These are phyloP conservation scores for Semibalanus balanoides DNA, from an alignment of 1,140 invertebrate species.

Conservation along the genomic window DNA sequence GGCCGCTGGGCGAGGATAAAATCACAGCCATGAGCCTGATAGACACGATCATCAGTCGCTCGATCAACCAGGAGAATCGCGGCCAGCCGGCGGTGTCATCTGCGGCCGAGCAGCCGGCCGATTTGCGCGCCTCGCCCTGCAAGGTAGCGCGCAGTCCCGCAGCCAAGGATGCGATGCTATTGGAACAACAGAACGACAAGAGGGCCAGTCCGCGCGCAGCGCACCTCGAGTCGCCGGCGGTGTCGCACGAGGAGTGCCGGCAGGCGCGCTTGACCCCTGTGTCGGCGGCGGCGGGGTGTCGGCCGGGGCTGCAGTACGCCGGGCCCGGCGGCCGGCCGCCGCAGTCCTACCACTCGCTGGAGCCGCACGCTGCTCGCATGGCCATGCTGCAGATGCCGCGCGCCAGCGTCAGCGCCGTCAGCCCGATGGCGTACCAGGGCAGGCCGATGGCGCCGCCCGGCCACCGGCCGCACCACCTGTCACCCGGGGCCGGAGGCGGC, in stretches of 20 bases:
- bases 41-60: neutral
- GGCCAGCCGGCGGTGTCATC: neutral
- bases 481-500: neutral
- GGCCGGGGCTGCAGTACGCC: neutral
- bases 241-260: neutral
- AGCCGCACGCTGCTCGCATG: neutral
- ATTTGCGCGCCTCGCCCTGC: neutral
- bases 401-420: neutral
- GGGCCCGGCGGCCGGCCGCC: no score
- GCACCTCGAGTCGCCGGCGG: neutral
- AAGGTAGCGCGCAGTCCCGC: neutral
- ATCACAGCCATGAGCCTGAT: conserved; percentile 1
- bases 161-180: neutral
- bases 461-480: neutral
- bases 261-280: neutral
- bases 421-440: neutral
- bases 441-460: neutral
- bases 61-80: neutral
- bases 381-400: neutral
- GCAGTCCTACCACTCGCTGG: neutral
- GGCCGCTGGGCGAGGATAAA: neutral
- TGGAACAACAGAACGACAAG: neutral
- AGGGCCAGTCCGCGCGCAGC: no score
- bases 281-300: neutral
- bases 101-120: neutral